These are phyloP conservation scores for Drosophila kokeensis DNA, from an alignment of 2,888 invertebrate species.

Conservation along the genomic window DNA sequence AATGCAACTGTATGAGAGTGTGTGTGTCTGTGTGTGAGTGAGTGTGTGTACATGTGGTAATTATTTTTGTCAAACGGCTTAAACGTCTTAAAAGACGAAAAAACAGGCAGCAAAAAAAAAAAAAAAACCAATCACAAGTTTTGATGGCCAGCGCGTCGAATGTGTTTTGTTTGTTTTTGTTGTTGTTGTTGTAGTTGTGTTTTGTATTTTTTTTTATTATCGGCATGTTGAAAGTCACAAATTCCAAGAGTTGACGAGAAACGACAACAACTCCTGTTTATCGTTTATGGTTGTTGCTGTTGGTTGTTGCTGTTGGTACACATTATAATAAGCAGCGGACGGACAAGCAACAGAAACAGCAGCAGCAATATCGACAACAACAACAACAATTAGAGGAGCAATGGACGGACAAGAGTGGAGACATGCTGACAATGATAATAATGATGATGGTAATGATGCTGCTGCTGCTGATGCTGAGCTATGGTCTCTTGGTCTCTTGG, in stretches of 20 bases:
- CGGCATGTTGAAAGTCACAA: conserved; percentile 59
- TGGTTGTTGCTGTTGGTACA: conserved; percentile 56
- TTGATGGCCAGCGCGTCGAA: conserved; percentile 65
- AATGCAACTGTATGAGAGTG: conserved; percentile 29
- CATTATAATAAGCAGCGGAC: conserved; percentile 48
- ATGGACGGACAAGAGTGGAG: conserved; percentile 28
- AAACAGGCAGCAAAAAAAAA: conserved; percentile 13
- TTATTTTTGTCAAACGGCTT: conserved; percentile 72
- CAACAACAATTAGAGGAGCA: conserved; percentile 38
- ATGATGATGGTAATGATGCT: conserved; percentile 22
- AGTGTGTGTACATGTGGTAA: conserved; percentile 56
- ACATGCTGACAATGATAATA: conserved; percentile 1
- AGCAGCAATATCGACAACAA: conserved; percentile 15
- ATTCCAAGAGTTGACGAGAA: conserved; percentile 41
- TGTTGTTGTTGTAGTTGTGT: conserved; percentile 30
- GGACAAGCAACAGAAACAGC: conserved; percentile 25
- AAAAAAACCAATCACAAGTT: conserved; percentile 67
- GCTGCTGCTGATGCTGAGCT: conserved; percentile 12
- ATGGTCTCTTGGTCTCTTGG: not conserved
- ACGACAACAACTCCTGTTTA: conserved; percentile 45
- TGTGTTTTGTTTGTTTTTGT: conserved; percentile 44
- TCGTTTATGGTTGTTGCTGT: conserved; percentile 25
- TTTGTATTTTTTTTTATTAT: conserved; percentile 49
- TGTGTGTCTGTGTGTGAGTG: conserved; percentile 40
- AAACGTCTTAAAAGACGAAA: conserved; percentile 51